Conservation (phyloP, 2,113 vertebrate species). For the Prunella himalayana region DNA sequence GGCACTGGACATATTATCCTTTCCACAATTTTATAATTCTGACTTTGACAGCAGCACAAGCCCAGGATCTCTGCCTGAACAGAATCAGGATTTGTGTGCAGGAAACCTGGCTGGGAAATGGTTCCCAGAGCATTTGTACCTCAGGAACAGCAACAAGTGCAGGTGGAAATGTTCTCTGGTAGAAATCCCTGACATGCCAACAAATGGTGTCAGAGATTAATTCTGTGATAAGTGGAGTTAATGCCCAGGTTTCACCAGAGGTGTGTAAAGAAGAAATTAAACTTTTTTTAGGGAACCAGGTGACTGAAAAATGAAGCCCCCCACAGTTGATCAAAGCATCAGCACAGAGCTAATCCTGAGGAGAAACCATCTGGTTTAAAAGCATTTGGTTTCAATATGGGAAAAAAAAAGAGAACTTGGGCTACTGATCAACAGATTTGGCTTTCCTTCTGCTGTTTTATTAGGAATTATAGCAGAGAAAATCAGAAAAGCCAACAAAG, state of each 20-base stretch:
- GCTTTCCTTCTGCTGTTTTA: background rate
- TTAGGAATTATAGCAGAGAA: background rate
- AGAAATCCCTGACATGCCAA: background rate
- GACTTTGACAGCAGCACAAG: background rate
- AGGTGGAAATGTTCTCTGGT: background rate
- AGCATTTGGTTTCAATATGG: background rate
- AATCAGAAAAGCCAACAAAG: background rate
- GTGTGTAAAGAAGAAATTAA: background rate
- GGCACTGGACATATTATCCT: accelerated
- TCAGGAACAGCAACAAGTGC: background rate
- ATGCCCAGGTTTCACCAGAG: background rate
- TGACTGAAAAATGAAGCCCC: background rate
- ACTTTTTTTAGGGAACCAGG: background rate
- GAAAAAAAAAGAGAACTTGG: background rate
- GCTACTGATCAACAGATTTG: background rate
- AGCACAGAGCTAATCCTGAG: background rate
- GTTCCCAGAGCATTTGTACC: background rate
- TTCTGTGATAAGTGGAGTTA: background rate
- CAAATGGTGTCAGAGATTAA: background rate
- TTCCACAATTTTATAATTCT: accelerated
- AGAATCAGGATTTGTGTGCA: background rate
- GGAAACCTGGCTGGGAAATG: background rate
- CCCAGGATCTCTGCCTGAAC: background rate
- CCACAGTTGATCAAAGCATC: background rate
- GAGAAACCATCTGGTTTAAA: background rate